Base-by-base conservation (phyloP, 2,113 vertebrate species). In the Glaucomys volans region DNA sequence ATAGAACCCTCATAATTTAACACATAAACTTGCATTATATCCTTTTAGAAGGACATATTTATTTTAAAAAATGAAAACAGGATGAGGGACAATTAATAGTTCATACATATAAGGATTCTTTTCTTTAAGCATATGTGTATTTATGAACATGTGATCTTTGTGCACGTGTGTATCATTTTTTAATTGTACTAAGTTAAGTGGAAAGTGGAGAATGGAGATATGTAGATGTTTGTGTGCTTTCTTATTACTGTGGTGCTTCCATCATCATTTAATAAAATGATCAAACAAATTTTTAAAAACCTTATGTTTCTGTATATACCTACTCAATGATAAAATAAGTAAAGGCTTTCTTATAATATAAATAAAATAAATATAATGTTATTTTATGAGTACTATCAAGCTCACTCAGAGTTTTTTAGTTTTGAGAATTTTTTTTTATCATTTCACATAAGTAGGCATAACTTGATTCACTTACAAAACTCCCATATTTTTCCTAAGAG, bases 331-430 rank as follows among this genome's bases (percentile, higher is more conserved):
- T 59, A 69, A 82, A 50, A 50, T 3, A 0, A 44, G 2, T 44
- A 76, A 54, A 40, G 0, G 0, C 0, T 57, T 67, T 0, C 1
- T 44, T 52, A 11, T 59, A 1, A 37, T 12, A 4, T 74, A 50
- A 40, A 11, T 22, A 54, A 95, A 82, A n/a, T 40, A 40, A 83
- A 2, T 64, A 5, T 67, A 81, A 32, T 16, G 8, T 35, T 40
- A 50, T 66, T 7, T 32, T 52, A 0, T 7, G 6, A 13, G 35
- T n/a, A 28, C 2, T 26, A 44, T 62, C 50, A 40, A 40, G 4
- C 40, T 71, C 22, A 40, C 28, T 72, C 4, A 69, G 54, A 57
- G 20, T 12, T 5, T 64, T 42, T 6, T 0, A 37, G 0, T 28
- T 83, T 5, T 66, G 13, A 76, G 5, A 74, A 69, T 35, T 1